These are phyloP conservation scores for Coreius guichenoti DNA, from an alignment of 2,797 vertebrate species.

Conservation along the genomic window DNA sequence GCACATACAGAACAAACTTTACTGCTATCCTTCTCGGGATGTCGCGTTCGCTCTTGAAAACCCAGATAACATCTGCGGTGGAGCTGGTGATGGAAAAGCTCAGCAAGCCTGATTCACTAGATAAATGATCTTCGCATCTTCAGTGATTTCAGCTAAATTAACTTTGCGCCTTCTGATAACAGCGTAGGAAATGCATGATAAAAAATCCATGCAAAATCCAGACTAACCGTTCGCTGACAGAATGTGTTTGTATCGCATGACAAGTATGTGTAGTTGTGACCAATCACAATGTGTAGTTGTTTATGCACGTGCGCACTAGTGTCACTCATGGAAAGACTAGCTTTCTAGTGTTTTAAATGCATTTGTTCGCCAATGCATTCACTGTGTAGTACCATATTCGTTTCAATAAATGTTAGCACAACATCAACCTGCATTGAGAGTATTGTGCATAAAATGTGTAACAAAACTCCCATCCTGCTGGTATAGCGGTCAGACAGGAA, in stretches of 20 bases:
- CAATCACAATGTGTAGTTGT: constrained; percentile 7
- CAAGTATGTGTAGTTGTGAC: background rate
- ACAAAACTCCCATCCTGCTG: constrained; percentile 54
- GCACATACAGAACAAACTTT: constrained; percentile 22
- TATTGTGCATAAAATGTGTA: background rate
- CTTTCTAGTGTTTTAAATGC: background rate
- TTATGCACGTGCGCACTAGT: background rate
- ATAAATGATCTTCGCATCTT: constrained; percentile 38
- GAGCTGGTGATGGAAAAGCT: constrained; percentile 30
- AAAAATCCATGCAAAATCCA: background rate
- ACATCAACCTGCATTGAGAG: background rate
- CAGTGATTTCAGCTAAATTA: constrained; percentile 42
- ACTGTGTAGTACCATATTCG: background rate
- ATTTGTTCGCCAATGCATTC: background rate
- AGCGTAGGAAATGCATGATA: background rate
- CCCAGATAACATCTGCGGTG: constrained; percentile 36
- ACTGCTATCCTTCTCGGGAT: constrained; percentile 13
- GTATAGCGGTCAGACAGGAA: constrained; percentile 57
- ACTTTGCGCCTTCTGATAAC: background rate
- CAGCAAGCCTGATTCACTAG: constrained; percentile 21
- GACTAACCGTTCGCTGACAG: background rate
- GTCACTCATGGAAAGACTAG: background rate
- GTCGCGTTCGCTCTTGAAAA: constrained; percentile 7
- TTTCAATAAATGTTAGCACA: background rate
- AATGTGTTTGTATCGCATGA: background rate